Evolutionary conservation across 2,797 vertebrate genomes (phyloP).

Genomic region (Acanthopagrus latus): DNA sequence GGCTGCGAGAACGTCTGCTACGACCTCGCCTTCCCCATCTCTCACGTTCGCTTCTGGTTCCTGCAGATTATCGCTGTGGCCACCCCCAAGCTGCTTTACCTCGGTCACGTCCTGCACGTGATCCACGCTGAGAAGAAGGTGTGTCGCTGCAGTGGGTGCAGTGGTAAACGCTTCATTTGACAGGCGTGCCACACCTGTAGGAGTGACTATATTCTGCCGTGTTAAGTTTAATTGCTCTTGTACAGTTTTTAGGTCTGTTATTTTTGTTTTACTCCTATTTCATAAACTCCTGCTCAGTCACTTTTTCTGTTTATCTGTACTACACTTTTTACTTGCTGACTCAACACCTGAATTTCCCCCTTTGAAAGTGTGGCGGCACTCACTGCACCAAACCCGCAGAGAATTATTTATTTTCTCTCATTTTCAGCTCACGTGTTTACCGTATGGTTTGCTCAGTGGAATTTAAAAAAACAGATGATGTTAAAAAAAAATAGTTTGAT

Average conservation of each 20-base stretch:
- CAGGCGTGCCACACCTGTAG: neutral
- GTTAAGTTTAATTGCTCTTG: neutral
- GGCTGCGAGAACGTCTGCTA: slow-evolving; percentile 97
- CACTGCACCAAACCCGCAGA: neutral
- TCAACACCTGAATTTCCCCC: neutral
- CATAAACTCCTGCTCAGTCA: no score
- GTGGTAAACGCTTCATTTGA: neutral
- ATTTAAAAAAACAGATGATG: no score
- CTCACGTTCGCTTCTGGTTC: slow-evolving; percentile 95
- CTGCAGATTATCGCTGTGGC: slow-evolving; percentile 93
- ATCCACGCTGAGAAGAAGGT: slow-evolving; percentile 91
- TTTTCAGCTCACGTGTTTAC: neutral
- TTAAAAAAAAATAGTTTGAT: no score
- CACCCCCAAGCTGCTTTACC: slow-evolving; percentile 84
- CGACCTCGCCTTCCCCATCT: slow-evolving; percentile 95
- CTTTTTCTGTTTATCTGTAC: no score
- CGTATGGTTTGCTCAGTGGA: neutral
- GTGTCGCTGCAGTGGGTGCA: neutral
- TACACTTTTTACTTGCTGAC: neutral
- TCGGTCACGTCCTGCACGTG: slow-evolving; percentile 87
- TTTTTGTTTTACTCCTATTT: no score
- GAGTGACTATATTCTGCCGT: neutral
- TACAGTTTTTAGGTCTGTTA: neutral
- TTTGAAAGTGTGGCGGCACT: no score
- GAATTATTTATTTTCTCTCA: neutral